Conservation (phyloP, 2,113 vertebrate species). For the Eudyptes chrysolophus region DNA sequence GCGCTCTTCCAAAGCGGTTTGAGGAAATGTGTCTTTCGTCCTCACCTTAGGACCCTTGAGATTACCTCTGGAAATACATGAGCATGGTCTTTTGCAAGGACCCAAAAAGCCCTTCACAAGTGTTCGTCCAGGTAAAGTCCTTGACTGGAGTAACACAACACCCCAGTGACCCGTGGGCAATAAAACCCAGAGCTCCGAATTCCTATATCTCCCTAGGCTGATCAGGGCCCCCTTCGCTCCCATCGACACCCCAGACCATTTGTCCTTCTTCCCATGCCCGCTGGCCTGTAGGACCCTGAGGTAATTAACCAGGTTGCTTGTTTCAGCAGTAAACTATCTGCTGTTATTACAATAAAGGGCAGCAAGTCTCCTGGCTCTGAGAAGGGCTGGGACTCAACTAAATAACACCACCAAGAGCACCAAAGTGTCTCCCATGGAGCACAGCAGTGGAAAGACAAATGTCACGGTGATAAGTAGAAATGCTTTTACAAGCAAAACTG, state of each 20-base stretch:
- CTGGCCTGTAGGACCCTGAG: background rate
- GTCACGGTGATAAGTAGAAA: background rate
- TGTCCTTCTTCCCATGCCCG: background rate
- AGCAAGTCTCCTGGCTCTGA: background rate
- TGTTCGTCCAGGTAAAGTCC: background rate
- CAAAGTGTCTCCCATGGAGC: background rate
- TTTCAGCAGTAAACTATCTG: background rate
- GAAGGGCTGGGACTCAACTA: background rate
- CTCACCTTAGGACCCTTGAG: background rate
- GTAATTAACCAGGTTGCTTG: background rate
- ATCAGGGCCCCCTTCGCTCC: background rate
- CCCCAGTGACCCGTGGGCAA: rapidly evolving
- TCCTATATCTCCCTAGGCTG: background rate
- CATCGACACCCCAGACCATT: background rate
- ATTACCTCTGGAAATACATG: background rate
- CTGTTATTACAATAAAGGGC: background rate
- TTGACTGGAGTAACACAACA: background rate
- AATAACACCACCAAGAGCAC: background rate
- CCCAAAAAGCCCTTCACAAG: background rate
- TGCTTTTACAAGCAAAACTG: background rate
- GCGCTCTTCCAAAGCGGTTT: background rate
- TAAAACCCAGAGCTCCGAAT: background rate
- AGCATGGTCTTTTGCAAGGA: background rate
- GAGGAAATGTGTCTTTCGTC: background rate
- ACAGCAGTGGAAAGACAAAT: background rate